These are phyloP conservation scores for Trissolcus japonicus DNA, from an alignment of 2,888 invertebrate species.

Conservation along the genomic window DNA sequence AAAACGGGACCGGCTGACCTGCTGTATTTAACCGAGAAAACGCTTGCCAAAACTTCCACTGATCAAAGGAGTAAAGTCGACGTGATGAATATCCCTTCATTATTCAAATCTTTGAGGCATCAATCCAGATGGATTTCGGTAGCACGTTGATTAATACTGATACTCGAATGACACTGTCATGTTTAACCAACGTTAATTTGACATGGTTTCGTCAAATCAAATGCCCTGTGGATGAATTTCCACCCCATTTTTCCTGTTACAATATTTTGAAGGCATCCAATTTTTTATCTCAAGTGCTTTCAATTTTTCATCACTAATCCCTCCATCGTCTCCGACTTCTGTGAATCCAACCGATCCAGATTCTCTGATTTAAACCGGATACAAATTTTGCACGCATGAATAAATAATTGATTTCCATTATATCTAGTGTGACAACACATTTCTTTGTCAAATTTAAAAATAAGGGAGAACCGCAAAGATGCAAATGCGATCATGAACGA, in stretches of 20 bases:
- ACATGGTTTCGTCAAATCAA: conserved; percentile 47
- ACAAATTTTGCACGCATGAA: too few species aligned
- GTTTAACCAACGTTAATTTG: conserved; percentile 50
- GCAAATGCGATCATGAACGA: conserved; percentile 36
- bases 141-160: conserved; percentile 24
- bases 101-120: conserved; percentile 45
- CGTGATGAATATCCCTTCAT: conserved; percentile 51
- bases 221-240: conserved; percentile 28
- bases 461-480: conserved; percentile 38
- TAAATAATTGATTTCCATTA: conserved; percentile 3
- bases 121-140: conserved; percentile 42
- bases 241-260: conserved; percentile 15
- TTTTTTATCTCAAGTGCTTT: conserved; percentile 13
- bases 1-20: conserved; percentile 62
- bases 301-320: conserved; percentile 14
- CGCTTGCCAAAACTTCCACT: conserved; percentile 48
- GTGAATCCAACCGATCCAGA: background rate
- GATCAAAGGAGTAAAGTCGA: conserved; percentile 51
- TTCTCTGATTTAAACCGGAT: too few species aligned
- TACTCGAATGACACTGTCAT: conserved; percentile 24
- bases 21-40: conserved; percentile 50
- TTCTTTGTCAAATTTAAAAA: background rate
- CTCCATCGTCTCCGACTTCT: background rate
- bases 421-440: conserved; percentile 9
- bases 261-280: conserved; percentile 31